These are phyloP conservation scores for Campylomormyrus tamandua DNA, from an alignment of 2,113 vertebrate genomes.

Conservation along the genomic window DNA sequence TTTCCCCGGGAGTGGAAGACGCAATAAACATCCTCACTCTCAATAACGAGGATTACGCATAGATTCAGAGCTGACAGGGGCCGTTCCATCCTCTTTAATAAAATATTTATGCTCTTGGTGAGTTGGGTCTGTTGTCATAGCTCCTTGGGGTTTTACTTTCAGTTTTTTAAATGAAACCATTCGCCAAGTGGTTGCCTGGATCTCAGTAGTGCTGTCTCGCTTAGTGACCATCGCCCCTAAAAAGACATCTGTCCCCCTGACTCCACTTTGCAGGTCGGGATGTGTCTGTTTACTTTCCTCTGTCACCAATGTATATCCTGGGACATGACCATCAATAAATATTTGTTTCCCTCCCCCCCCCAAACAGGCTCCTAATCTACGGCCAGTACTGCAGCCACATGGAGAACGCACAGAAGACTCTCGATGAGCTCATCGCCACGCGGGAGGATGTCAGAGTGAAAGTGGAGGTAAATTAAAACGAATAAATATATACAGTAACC, in stretches of 20 bases:
- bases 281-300: background rate
- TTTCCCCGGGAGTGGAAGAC: background rate
- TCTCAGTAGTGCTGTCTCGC: background rate
- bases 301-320: background rate
- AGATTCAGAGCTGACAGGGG: background rate
- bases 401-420: constrained; percentile 87
- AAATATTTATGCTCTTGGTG: background rate
- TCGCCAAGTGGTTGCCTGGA: background rate
- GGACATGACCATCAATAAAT: background rate
- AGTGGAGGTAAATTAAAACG: constrained; percentile 72
- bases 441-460: constrained; percentile 83
- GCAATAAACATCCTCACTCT: background rate
- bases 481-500: background rate
- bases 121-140: background rate
- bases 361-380: constrained; percentile 83
- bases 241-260: background rate
- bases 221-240: background rate
- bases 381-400: constrained; percentile 95
- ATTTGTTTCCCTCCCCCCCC: background rate
- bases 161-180: background rate
- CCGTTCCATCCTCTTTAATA: background rate
- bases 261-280: background rate
- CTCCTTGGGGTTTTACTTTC: background rate
- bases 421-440: constrained; percentile 79
- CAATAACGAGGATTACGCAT: background rate